Evolutionary conservation across 2,888 invertebrate genomes (phyloP).

Genomic region (Phengaris arion): DNA sequence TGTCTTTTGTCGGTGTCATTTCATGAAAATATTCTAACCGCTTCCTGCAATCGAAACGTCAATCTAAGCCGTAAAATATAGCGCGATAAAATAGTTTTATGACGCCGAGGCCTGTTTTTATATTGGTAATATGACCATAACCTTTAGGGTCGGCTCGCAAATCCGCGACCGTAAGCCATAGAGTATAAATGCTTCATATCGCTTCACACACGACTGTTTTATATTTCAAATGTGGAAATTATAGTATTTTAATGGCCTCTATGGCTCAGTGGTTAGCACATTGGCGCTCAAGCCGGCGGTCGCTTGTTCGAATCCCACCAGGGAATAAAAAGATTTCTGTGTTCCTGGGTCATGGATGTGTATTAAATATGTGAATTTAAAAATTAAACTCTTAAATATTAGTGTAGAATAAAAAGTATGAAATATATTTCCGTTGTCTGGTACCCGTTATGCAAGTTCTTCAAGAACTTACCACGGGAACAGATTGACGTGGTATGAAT

Average conservation of each 20-base stretch:
- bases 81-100: conserved; percentile 13
- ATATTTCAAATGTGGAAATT: conserved; percentile 9
- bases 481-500: too few relatives aligned
- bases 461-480: too few relatives aligned
- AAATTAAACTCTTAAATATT: too few relatives aligned
- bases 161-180: conserved; percentile 4
- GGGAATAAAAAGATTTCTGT: too few relatives aligned
- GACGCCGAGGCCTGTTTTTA: conserved; percentile 9
- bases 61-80: conserved; percentile 11
- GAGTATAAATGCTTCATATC: conserved; percentile 1
- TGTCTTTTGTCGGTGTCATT: background rate
- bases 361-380: too few relatives aligned
- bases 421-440: too few relatives aligned
- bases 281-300: too few relatives aligned
- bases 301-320: too few relatives aligned
- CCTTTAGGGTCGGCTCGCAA: background rate
- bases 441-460: too few relatives aligned
- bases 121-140: conserved; percentile 2
- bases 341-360: too few relatives aligned
- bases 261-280: too few relatives aligned
- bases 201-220: conserved; percentile 9
- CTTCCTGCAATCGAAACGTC: conserved; percentile 11
- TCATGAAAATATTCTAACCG: background rate
- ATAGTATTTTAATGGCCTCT: background rate
- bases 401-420: too few relatives aligned